Evolutionary conservation across 1,140 invertebrate species (phyloP), one percentile per base, ranked within the genome.

Genomic region (Babylonia areolata): DNA sequence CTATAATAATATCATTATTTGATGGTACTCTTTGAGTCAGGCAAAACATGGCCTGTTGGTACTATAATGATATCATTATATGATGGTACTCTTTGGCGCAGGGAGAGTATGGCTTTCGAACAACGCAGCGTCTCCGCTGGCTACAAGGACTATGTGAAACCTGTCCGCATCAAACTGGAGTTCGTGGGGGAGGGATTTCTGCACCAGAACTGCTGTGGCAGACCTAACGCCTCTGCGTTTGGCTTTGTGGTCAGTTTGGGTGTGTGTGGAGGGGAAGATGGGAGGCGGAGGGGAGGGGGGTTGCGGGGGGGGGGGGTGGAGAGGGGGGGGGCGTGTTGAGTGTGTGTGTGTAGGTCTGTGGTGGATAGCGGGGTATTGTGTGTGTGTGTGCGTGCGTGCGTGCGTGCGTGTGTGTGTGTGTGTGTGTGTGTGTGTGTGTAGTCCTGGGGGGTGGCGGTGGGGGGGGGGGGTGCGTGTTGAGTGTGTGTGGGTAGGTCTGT

Each of bases 121-220:
- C 28, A 58, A 0, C 46, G 80, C 23, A 81, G 80, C 20, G 51
- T 54, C 15, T 81, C 80, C 3, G 33, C 80, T 0, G 31, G 20
- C 31, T 37, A 54, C 42, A 58, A 31, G 20, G 80, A 81, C 80
- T 81, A 81, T 46, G 35, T 58, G 23, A 81, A 81, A n/a, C 80
- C 80, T 3, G 51, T 42, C 3, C 42, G 80, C 11, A 81, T 82
- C 54, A 37, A 39, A 54, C 58, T 82, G 58, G 81, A 82, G 33
- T 69, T 64, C 40, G 81, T 82, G 1, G 81, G 54, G 31, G 81
- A 82, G 31, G 81, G 81, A 5, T 82, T 82, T 28, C 37, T 82
- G 3, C 39, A 82, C 37, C 54, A 35, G 17, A 82, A 82, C 81
- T 82, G 81, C 58, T 82, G 81, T 17, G 81, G 81, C 33, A 33